phyloP scores from a whole-genome alignment of 2,113 vertebrate genomes.

The Hystrix cristata region DNA sequence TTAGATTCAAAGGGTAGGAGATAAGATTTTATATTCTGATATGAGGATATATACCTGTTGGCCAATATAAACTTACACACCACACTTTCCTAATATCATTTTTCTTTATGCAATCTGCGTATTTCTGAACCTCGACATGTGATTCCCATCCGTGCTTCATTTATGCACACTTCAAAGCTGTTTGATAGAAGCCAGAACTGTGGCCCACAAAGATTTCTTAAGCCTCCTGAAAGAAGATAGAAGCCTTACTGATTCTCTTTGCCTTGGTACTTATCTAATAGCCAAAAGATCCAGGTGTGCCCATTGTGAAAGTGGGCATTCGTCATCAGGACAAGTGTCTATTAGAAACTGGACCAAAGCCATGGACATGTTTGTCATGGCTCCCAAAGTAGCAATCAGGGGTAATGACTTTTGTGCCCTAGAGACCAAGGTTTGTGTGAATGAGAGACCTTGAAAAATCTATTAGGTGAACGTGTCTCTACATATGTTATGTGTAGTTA shows the following conservation, averaged over 20 bases:
- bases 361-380: slow-evolving; percentile 39
- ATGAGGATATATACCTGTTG: neutral
- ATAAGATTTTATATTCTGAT: neutral
- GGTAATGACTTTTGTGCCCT: slow-evolving; percentile 19
- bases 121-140: neutral
- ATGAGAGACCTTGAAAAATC: neutral
- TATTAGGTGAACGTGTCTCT: neutral
- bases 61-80: neutral
- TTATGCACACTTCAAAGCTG: neutral
- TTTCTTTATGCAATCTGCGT: neutral
- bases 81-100: neutral
- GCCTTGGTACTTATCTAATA: neutral
- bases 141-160: neutral
- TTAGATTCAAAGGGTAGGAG: neutral
- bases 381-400: slow-evolving; percentile 32
- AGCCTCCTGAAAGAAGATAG: neutral
- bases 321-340: slow-evolving; percentile 61
- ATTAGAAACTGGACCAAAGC: slow-evolving; percentile 66
- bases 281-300: neutral
- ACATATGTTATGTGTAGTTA: neutral
- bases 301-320: neutral
- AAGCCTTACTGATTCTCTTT: neutral
- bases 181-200: neutral
- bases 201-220: neutral
- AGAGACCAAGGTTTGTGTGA: neutral